Percentiles rank a stretch among this genome's conserved stretches.
Conservation (phyloP, 1,140 invertebrate genomes). For the Mercenaria mercenaria region DNA sequence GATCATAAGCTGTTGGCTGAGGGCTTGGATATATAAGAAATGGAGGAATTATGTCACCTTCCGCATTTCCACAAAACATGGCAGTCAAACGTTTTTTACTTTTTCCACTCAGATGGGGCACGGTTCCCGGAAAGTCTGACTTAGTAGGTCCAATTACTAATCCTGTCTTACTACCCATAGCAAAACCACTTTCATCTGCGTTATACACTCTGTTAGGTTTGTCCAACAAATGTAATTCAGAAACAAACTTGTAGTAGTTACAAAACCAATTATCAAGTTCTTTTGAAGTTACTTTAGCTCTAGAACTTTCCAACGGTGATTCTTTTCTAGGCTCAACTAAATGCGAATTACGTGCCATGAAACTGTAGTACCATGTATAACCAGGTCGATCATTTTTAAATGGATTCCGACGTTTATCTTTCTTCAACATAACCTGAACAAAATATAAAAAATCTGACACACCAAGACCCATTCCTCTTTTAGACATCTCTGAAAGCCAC, state of each 20-base stretch:
- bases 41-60: constrained; percentile 59
- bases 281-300: constrained; percentile 21
- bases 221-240: constrained; percentile 47
- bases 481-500: constrained; percentile 62
- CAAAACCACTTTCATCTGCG: constrained; percentile 69
- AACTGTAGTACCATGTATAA: constrained; percentile 45
- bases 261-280: constrained; percentile 40
- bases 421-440: constrained; percentile 34
- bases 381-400: constrained; percentile 33
- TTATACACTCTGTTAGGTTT: constrained; percentile 66
- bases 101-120: constrained; percentile 31
- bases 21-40: constrained; percentile 61
- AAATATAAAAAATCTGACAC: constrained; percentile 61
- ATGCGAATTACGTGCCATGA: constrained; percentile 49
- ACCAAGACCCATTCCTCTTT: constrained; percentile 65
- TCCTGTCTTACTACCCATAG: constrained; percentile 46
- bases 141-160: constrained; percentile 66
- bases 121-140: neutral
- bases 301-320: constrained; percentile 29
- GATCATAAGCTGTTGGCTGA: constrained; percentile 64
- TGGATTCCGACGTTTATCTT: constrained; percentile 24
- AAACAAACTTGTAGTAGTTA: constrained; percentile 46
- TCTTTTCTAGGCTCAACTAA: constrained; percentile 36
- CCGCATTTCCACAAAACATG: constrained; percentile 41
- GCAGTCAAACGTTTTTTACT: constrained; percentile 37